A percentile compares a stretch with the other conserved stretches of the same genome.
Evolutionary conservation across 37 sponge, comb jelly and placozoan species (phyloP).

Genomic region (Spongia lamella): DNA sequence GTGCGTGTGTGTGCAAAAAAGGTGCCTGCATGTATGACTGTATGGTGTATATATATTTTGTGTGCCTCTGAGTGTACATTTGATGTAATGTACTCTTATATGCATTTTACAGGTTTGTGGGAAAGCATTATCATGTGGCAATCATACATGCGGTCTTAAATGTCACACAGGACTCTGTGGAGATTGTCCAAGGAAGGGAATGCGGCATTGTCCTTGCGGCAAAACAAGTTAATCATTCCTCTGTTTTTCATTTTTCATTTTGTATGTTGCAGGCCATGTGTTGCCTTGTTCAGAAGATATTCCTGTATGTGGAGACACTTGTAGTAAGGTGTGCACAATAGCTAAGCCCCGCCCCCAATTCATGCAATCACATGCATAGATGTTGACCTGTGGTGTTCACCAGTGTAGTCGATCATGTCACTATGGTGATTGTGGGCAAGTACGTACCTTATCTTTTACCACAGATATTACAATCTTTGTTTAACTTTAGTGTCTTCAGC

Average conservation of each 20-base stretch:
- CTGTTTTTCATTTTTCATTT: constrained; percentile 10
- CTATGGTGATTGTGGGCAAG: constrained; percentile 74
- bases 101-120: constrained; percentile 54
- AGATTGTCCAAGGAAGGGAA: constrained; percentile 63
- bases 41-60: not conserved
- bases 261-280: constrained; percentile 1
- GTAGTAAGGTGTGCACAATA: constrained; percentile 50
- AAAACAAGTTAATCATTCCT: constrained; percentile 65
- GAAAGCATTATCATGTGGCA: constrained; percentile 44
- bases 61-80: not conserved
- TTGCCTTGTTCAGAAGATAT: constrained; percentile 79
- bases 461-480: not conserved
- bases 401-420: constrained; percentile 74
- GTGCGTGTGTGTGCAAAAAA: not conserved
- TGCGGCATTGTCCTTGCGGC: constrained; percentile 86
- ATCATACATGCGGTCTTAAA: constrained; percentile 52
- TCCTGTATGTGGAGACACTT: constrained; percentile 86
- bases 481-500: constrained; percentile 64
- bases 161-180: constrained; percentile 89
- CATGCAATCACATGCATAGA: constrained; percentile 10
- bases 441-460: not conserved
- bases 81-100: not conserved
- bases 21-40: too few relatives aligned
- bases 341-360: not conserved
- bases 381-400: constrained; percentile 64